phyloP scores from a whole-genome alignment of 2,888 invertebrate genomes.

The Capitulum mitella region DNA sequence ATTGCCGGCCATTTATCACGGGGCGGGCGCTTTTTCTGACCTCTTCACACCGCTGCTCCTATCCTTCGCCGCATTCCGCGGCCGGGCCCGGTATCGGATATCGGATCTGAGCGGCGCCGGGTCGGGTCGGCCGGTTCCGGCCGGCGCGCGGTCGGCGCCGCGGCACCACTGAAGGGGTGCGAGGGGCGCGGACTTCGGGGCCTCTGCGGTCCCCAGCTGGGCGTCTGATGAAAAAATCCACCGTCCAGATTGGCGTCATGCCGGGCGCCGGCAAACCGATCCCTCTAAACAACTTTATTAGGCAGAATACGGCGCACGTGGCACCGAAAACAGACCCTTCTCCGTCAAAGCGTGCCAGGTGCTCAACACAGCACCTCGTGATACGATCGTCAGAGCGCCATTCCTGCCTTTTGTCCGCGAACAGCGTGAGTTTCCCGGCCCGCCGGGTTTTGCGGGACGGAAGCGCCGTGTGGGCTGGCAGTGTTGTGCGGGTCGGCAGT shows the following conservation, averaged over 20 bases:
- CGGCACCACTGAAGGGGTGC: neutral
- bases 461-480: neutral
- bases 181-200: neutral
- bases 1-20: neutral
- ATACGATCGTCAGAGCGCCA: neutral
- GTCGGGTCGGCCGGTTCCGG: neutral
- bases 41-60: neutral
- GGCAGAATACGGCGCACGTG: neutral
- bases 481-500: too few relatives aligned
- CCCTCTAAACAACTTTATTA: slow-evolving; percentile 18
- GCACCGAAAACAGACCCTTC: neutral
- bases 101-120: neutral
- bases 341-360: neutral
- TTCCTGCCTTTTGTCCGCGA: too few relatives aligned
- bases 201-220: neutral
- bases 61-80: neutral
- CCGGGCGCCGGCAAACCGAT: neutral
- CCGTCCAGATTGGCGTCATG: neutral
- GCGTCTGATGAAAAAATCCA: slow-evolving; percentile 12
- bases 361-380: neutral
- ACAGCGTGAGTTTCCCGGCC: too few relatives aligned
- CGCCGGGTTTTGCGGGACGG: neutral
- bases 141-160: too few relatives aligned
- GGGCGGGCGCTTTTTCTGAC: neutral
- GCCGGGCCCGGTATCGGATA: neutral